phyloP scores from a whole-genome alignment of 2,888 invertebrate genomes.

The Rhamnusium bicolor region DNA sequence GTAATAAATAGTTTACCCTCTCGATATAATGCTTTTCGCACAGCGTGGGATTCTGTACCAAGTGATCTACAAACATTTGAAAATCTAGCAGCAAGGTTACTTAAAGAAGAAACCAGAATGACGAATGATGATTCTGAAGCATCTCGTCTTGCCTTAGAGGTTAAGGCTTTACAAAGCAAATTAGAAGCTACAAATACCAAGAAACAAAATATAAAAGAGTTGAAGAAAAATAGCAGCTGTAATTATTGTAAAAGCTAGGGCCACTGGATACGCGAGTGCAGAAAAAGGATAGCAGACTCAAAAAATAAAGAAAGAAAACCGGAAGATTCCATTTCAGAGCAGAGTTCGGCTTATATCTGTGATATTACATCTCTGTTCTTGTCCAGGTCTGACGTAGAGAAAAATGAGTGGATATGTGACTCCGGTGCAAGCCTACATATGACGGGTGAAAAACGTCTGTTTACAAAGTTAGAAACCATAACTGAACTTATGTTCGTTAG shows the following conservation, averaged over 20 bases:
- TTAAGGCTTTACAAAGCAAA: constrained; percentile 40
- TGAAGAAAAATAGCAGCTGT: constrained; percentile 43
- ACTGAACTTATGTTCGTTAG: constrained; percentile 18
- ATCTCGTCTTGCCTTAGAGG: constrained; percentile 40
- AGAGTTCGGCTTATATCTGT: constrained; percentile 31
- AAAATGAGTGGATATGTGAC: too few species aligned
- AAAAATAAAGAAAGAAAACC: neutral
- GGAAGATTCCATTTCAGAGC: neutral
- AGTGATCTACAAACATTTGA: constrained; percentile 39
- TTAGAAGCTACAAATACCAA: too few species aligned
- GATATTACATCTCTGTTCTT: constrained; percentile 35
- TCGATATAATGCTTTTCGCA: constrained; percentile 29
- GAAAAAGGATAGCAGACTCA: too few species aligned
- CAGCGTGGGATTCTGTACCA: constrained; percentile 44
- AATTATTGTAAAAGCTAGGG: constrained; percentile 44
- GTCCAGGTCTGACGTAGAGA: constrained; percentile 34
- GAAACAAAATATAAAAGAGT: constrained; percentile 28
- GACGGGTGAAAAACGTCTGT: constrained; percentile 47
- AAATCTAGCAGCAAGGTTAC: constrained; percentile 42
- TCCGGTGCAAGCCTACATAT: constrained; percentile 55
- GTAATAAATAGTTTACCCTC: constrained; percentile 34
- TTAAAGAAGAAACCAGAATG: constrained; percentile 46
- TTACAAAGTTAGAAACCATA: constrained; percentile 37
- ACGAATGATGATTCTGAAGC: constrained; percentile 24
- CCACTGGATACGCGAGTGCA: too few species aligned